Conservation (phyloP, 2,888 invertebrate genomes). For the Drosophila peninsularis region DNA sequence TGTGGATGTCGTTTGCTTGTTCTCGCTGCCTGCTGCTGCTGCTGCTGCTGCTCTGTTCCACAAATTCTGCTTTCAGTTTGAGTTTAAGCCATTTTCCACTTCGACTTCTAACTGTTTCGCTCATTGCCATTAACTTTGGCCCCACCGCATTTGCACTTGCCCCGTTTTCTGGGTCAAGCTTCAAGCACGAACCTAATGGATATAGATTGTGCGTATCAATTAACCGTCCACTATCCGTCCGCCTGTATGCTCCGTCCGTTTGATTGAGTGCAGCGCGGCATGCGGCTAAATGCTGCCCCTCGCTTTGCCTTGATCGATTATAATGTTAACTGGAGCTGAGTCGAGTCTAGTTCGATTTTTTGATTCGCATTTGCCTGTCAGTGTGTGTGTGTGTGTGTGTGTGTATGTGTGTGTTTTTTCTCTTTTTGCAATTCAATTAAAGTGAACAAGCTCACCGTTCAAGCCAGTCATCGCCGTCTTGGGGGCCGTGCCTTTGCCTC, state of each 20-base stretch:
- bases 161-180: conserved; percentile 70
- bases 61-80: conserved; percentile 40
- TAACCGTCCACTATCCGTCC: conserved; percentile 61
- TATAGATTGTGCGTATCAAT: conserved; percentile 78
- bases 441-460: conserved; percentile 75
- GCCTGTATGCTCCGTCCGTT: conserved; percentile 34
- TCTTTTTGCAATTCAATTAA: conserved; percentile 74
- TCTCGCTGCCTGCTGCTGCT: background rate
- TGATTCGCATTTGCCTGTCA: conserved; percentile 41
- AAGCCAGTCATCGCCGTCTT: conserved; percentile 35
- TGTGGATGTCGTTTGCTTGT: conserved; percentile 13
- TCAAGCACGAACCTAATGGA: conserved; percentile 68
- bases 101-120: conserved; percentile 48
- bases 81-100: conserved; percentile 15
- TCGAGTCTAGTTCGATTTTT: conserved; percentile 44
- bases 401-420: conserved; percentile 16
- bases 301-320: conserved; percentile 80
- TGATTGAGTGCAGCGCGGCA: conserved; percentile 72
- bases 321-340: conserved; percentile 70
- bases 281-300: conserved; percentile 65
- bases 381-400: background rate
- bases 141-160: conserved; percentile 60
- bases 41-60: conserved; percentile 9
- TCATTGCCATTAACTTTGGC: conserved; percentile 46
- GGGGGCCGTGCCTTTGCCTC: conserved; percentile 64